Evolutionary conservation across 2,888 invertebrate species (phyloP), one percentile per base, ranked within the genome.

Genomic region (Lasioglossum villosulum): DNA sequence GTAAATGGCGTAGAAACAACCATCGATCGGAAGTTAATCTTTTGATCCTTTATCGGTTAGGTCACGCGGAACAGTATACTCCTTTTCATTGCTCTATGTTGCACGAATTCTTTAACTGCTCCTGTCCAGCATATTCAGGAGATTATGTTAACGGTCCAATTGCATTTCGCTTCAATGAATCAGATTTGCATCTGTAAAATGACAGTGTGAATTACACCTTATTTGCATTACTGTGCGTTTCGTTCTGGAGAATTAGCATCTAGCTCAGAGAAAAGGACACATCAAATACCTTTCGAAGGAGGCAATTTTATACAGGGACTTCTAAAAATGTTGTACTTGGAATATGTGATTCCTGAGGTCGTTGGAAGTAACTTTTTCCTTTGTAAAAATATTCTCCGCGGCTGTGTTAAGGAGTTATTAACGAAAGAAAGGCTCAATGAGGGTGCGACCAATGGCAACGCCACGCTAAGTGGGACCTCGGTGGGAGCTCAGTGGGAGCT

Each of bases 1-100:
- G 75, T 70, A 56, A 74, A 80, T 27, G 73, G 34, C 16, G 27
- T 23, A 52, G 48, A 39, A 14, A 45, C 70, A 70, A 45, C 30
- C n/a, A 71, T 4, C n/a, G n/a, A 72, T 34, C 45, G 27, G 27
- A 42, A 63, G 66, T 73, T 79, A 42, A 68, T 82, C 34, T 39
- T 42, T 52, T 42, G 39, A 27, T 66, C 42, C 56, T 52, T n/a
- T 23, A 5, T 34, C 48, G 34, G 48, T 48, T 30, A 48, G 48
- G 42, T 71, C n/a, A 71, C 71, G 23, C 14, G 71, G 42, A 71
- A 71, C 71, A 66, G n/a, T 42, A 4, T 39, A 39, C n/a, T 39
- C 37, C 39, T 70, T 70, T 39, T 70, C 37, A 14, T 37, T 23
- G n/a, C 37, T 23, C 4, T 14, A 4, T 37, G 23, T n/a, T 39